A percentile compares a stretch with the other conserved stretches of the same genome.
Conservation (phyloP, 2,113 vertebrate species). For the Lanius ludovicianus region DNA sequence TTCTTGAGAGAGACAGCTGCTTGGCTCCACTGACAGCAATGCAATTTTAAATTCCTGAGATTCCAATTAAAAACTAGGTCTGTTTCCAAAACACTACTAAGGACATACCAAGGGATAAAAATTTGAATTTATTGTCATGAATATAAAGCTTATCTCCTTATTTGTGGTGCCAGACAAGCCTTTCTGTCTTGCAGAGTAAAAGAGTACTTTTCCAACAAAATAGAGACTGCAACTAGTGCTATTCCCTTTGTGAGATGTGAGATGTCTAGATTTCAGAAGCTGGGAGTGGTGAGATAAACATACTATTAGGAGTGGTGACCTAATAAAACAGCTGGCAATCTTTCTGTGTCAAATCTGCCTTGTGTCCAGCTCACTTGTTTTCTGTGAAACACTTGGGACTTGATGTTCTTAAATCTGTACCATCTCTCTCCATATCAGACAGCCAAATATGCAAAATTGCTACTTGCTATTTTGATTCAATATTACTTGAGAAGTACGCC, state of each 20-base stretch:
- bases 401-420: neutral
- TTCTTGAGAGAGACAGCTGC: constrained; percentile 6
- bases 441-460: neutral
- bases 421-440: neutral
- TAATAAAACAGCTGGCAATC: constrained; percentile 20
- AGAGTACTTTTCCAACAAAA: neutral
- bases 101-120: neutral
- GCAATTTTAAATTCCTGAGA: constrained; percentile 35
- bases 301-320: neutral
- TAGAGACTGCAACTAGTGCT: neutral
- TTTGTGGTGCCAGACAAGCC: neutral
- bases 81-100: constrained; percentile 20
- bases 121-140: constrained; percentile 33
- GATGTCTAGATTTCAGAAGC: neutral
- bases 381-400: neutral
- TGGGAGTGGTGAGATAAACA: neutral
- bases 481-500: neutral
- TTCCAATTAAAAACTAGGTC: constrained; percentile 36
- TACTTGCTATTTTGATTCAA: neutral
- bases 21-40: constrained; percentile 16
- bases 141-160: constrained; percentile 7
- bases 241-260: neutral
- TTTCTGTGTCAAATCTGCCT: neutral
- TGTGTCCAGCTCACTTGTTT: neutral
- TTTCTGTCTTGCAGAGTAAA: neutral